Evolutionary conservation across 2,113 vertebrate species (phyloP).

Genomic region (Corythornis madagascariensis): DNA sequence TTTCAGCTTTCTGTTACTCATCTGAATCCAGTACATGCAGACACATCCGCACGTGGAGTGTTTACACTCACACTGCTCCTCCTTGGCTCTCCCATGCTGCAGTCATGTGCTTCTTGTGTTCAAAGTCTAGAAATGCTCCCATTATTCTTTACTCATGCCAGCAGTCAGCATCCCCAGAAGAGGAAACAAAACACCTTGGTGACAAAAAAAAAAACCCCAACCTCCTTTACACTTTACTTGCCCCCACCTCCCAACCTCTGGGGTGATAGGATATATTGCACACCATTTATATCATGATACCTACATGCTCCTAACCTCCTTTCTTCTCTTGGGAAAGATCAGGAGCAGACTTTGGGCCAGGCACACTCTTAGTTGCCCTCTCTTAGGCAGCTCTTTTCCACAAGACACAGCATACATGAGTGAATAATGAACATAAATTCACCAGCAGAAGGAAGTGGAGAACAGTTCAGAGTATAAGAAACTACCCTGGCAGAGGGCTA

Average conservation of each 20-base stretch:
- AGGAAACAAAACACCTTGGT: neutral
- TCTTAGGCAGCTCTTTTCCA: neutral
- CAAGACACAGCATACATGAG: accelerated
- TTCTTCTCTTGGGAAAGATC: neutral
- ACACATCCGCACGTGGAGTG: neutral
- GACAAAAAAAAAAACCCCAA: neutral
- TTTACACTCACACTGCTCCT: neutral
- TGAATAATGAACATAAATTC: accelerated
- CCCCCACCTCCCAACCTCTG: no score
- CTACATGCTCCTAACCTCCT: neutral
- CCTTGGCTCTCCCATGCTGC: neutral
- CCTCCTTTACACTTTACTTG: neutral
- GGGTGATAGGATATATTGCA: neutral
- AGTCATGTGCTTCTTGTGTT: neutral
- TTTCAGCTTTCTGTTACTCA: neutral
- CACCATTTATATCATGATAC: neutral
- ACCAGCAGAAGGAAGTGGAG: neutral
- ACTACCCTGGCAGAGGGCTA: neutral
- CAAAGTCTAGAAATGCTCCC: neutral
- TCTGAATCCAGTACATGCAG: neutral
- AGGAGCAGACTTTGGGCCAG: neutral
- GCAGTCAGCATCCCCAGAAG: neutral
- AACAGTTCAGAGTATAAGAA: neutral
- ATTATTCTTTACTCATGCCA: neutral
- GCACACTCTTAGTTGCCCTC: neutral